Evolutionary conservation across 1,140 invertebrate genomes (phyloP), one percentile per base, ranked within the genome.

Genomic region (Danaus melanippus): DNA sequence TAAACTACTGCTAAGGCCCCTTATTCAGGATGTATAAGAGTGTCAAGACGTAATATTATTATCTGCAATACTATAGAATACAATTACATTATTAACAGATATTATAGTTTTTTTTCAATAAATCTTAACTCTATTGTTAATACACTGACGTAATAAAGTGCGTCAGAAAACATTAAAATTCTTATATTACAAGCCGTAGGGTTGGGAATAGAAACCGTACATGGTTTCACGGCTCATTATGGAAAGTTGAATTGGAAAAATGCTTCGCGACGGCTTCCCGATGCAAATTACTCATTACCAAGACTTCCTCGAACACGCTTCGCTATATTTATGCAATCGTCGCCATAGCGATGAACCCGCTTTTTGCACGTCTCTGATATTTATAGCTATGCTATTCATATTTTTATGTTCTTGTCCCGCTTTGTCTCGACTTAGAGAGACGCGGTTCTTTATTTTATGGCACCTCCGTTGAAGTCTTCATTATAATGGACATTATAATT

Each of bases 181-280:
- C 21, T 32, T 32, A 32, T 32, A 32, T 32, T 32, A 32, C 21
- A 32, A 32, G 21, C 21, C 21, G 21, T 4, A 7, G 4, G 6
- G 21, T 32, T 32, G 21, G 60, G 45, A 47, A 64, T 17, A 51
- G 46, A 48, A 11, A 10, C 17, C 21, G 39, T 62, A 61, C 44
- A 43, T 42, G 58, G 60, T 65, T 79, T 74, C 67, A 67, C 63
- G 60, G 44, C 74, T 79, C 67, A 74, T 75, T 79, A 79, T 62
- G 72, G 71, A 67, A 74, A 74, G 69, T 71, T 74, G 67, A 55
- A 62, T 65, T 56, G 56, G 56, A 69, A 76, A 79, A 75, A 74
- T 74, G 64, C 65, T 42, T 53, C 53, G 45, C 57, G 61, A 49
- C 67, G 57, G 63, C 54, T 64, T 71, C 62, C 56, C 63, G 64